These are phyloP conservation scores for Mungos mungo DNA, from an alignment of 2,113 vertebrate genomes.

Conservation along the genomic window DNA sequence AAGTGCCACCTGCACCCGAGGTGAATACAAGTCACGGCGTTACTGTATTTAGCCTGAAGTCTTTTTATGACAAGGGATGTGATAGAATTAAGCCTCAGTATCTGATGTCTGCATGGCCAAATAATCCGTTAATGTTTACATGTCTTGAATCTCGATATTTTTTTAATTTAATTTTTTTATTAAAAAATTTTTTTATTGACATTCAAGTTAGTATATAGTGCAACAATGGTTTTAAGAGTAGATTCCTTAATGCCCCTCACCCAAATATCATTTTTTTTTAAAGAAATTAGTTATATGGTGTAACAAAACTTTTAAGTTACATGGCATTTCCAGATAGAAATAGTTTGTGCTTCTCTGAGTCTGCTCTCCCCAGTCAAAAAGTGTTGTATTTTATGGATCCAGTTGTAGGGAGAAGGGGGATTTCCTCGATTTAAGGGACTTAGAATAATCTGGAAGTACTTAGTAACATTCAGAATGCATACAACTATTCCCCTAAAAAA, in stretches of 20 bases:
- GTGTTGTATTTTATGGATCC: neutral
- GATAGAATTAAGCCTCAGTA: neutral
- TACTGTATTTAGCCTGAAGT: neutral
- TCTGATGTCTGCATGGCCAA: neutral
- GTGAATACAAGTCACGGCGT: neutral
- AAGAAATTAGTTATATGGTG: neutral
- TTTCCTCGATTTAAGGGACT: neutral
- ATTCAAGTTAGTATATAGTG: no score
- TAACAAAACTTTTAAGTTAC: neutral
- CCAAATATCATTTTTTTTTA: neutral
- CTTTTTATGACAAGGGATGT: neutral
- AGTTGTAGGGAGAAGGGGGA: neutral
- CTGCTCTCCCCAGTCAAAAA: neutral
- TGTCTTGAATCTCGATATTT: neutral
- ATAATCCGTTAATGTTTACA: neutral
- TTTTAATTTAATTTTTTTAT: neutral
- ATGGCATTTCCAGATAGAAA: neutral
- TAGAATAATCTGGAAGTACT: conserved; percentile 11
- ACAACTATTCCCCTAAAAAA: neutral
- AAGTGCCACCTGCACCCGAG: neutral
- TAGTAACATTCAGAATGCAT: neutral
- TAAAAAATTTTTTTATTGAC: no score
- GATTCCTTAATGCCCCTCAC: no score
- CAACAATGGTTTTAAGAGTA: no score
- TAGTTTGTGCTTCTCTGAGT: neutral